phyloP scores from a whole-genome alignment of 2,113 vertebrate genomes.

The Daubentonia madagascariensis region DNA sequence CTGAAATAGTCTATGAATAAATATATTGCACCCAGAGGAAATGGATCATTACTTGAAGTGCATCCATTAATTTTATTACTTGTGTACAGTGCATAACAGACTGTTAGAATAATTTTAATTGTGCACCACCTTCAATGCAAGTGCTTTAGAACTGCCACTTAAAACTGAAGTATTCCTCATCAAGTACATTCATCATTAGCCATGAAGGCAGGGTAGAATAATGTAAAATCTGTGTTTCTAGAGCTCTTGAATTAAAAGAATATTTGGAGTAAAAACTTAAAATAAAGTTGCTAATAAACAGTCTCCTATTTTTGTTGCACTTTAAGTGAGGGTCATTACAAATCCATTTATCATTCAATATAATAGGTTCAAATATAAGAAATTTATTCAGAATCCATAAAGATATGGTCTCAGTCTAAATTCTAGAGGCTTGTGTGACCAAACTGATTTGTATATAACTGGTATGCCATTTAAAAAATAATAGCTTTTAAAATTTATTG shows the following conservation, averaged over 20 bases:
- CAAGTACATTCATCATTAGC: slow-evolving; percentile 73
- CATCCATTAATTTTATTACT: slow-evolving; percentile 84
- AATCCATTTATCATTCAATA: slow-evolving; percentile 54
- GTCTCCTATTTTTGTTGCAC: slow-evolving; percentile 29
- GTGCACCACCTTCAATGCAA: slow-evolving; percentile 75
- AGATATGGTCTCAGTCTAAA: slow-evolving; percentile 31
- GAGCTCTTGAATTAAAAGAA: slow-evolving; percentile 57
- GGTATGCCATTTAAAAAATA: neutral
- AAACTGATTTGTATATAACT: neutral
- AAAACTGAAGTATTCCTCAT: slow-evolving; percentile 74
- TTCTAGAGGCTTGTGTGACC: neutral
- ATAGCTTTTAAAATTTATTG: neutral
- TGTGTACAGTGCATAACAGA: slow-evolving; percentile 79
- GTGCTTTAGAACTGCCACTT: slow-evolving; percentile 78
- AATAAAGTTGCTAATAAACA: slow-evolving; percentile 50
- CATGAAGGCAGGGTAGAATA: slow-evolving; percentile 56
- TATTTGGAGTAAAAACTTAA: slow-evolving; percentile 56
- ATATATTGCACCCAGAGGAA: slow-evolving; percentile 79
- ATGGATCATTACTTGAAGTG: slow-evolving; percentile 84
- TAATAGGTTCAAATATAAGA: neutral
- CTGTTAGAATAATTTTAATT: slow-evolving; percentile 81
- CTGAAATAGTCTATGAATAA: slow-evolving; percentile 80
- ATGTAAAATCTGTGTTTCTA: slow-evolving; percentile 38
- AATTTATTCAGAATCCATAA: slow-evolving; percentile 44
- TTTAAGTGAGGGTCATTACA: slow-evolving; percentile 49